Percentiles rank a stretch among this genome's conserved stretches.
Evolutionary conservation across 2,888 invertebrate genomes (phyloP).

Genomic region (Formica aserva): DNA sequence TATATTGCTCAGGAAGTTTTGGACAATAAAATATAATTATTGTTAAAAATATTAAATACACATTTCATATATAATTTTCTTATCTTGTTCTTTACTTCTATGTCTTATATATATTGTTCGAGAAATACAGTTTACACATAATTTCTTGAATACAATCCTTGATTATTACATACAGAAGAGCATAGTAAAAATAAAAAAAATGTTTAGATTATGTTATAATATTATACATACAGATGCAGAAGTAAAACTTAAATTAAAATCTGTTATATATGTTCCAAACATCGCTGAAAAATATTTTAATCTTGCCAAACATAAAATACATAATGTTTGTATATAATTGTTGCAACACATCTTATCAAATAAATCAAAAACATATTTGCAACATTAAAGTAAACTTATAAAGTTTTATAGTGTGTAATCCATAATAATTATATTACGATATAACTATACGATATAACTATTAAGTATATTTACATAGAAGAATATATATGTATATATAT

Average conservation of each 20-base stretch:
- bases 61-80: slow-evolving; percentile 34
- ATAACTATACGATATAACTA: neutral
- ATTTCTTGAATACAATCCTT: slow-evolving; percentile 43
- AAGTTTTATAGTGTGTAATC: neutral
- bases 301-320: slow-evolving; percentile 11
- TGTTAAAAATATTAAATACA: slow-evolving; percentile 48
- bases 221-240: slow-evolving; percentile 44
- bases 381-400: slow-evolving; percentile 13
- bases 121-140: slow-evolving; percentile 31
- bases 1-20: neutral
- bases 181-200: slow-evolving; percentile 44
- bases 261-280: neutral
- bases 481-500: neutral
- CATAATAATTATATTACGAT: neutral
- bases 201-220: slow-evolving; percentile 24
- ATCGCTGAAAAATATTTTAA: slow-evolving; percentile 20
- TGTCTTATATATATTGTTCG: slow-evolving; percentile 34
- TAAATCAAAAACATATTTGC: slow-evolving; percentile 11
- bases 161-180: slow-evolving; percentile 35
- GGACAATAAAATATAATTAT: slow-evolving; percentile 29
- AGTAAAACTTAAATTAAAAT: slow-evolving; percentile 34
- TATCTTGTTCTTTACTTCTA: slow-evolving; percentile 45
- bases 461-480: slow-evolving; percentile 29
- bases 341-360: neutral
- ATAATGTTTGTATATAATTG: neutral